Evolutionary conservation across 1,140 invertebrate species (phyloP).

Genomic region (Sycophaga agraensis): DNA sequence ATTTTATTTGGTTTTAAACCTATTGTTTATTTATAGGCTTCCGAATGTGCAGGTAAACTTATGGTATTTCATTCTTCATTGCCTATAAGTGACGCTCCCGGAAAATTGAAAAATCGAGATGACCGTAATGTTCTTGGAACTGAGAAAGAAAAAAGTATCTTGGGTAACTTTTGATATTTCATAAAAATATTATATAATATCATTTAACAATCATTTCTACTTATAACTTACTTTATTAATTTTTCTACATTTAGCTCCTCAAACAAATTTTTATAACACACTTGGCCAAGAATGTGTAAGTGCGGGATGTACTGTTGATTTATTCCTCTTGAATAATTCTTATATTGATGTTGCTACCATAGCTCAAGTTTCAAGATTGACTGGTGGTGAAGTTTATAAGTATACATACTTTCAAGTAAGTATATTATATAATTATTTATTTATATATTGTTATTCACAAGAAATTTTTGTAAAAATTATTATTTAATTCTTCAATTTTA

Average conservation of each 20-base stretch:
- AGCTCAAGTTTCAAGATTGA: slow-evolving; percentile 83
- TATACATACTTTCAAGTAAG: slow-evolving; percentile 95
- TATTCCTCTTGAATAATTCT: slow-evolving; percentile 94
- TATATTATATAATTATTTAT: slow-evolving; percentile 13
- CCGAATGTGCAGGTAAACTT: slow-evolving; percentile 90
- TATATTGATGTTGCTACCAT: slow-evolving; percentile 95
- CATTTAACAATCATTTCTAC: background rate
- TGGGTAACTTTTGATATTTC: slow-evolving; percentile 48
- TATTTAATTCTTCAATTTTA: too few species aligned
- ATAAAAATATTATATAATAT: background rate
- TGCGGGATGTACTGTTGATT: slow-evolving; percentile 86
- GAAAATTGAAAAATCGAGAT: slow-evolving; percentile 93
- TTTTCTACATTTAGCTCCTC: slow-evolving; percentile 68
- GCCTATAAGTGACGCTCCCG: slow-evolving; percentile 90
- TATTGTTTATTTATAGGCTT: slow-evolving; percentile 71
- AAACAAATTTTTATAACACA: slow-evolving; percentile 87
- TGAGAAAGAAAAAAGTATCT: slow-evolving; percentile 85
- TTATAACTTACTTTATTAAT: slow-evolving; percentile 15
- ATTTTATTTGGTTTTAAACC: too few species aligned
- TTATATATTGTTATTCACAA: slow-evolving; percentile 43
- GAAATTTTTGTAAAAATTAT: background rate
- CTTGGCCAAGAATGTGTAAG: slow-evolving; percentile 89
- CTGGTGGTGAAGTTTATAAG: slow-evolving; percentile 92
- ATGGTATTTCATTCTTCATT: slow-evolving; percentile 95
- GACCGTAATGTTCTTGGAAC: slow-evolving; percentile 94